These are phyloP conservation scores for Eledona agricola DNA, from an alignment of 2,888 invertebrate genomes.

Conservation along the genomic window DNA sequence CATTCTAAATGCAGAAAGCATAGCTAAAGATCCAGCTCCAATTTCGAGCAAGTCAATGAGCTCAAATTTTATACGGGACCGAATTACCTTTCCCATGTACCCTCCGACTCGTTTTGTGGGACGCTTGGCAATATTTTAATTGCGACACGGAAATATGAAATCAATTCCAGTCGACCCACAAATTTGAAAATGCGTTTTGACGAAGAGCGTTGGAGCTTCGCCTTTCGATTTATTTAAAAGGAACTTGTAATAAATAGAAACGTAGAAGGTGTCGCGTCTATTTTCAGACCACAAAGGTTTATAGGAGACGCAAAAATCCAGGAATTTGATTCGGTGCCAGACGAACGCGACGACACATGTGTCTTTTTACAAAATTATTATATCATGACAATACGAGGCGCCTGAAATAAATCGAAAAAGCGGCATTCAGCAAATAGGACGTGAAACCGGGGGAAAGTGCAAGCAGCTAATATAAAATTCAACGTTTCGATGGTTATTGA, in stretches of 20 bases:
- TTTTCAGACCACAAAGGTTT: slow-evolving; percentile 16
- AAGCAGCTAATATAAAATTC: slow-evolving; percentile 7
- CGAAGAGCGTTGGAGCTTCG: not conserved
- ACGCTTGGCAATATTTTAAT: no score
- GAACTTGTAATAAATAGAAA: slow-evolving; percentile 1
- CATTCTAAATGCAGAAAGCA: slow-evolving; percentile 41
- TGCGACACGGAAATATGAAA: no score
- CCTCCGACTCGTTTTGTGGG: no score
- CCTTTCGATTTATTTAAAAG: not conserved
- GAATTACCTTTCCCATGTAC: slow-evolving; percentile 29
- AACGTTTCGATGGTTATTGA: slow-evolving; percentile 7
- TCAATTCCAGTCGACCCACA: no score
- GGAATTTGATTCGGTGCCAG: slow-evolving; percentile 27
- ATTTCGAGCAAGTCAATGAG: slow-evolving; percentile 44
- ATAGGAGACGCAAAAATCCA: slow-evolving; percentile 17
- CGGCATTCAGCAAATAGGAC: no score
- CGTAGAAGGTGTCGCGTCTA: slow-evolving; percentile 5
- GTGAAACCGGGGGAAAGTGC: no score
- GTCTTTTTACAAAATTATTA: slow-evolving; percentile 24
- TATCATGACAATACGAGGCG: slow-evolving; percentile 20
- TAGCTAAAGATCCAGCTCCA: slow-evolving; percentile 40
- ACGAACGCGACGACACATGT: slow-evolving; percentile 16
- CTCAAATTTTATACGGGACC: slow-evolving; percentile 41
- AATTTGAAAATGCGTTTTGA: no score
- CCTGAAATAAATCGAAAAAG: slow-evolving; percentile 7